Base-by-base conservation (phyloP, 2,888 invertebrate species). In the Drosophila pullipes region DNA sequence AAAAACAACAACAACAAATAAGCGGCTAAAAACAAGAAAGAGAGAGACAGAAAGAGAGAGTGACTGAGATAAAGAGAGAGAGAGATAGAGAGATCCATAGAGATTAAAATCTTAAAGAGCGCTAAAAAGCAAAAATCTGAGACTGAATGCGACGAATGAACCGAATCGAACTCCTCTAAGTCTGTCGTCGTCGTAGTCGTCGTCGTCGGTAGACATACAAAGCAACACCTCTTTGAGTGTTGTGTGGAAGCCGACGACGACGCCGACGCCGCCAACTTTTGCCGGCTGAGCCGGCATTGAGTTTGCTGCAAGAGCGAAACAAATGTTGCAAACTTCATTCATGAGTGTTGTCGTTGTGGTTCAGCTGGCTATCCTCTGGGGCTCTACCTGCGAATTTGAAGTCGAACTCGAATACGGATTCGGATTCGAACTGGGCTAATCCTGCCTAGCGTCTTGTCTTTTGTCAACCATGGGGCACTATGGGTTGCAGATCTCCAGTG, bases 21-120 rank as follows among this genome's bases (percentile, higher is more conserved):
- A 76, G 70, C 79, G 66, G 80, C 82, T 79, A 65, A 69, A 60
- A 66, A 71, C 72, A 78, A 88, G 69, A 68, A 60, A 55, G 25
- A 37, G 7, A 33, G 39, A 37, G 6, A 55, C 11, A 39, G 63
- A 50, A n/a, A 31, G 1, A 18, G 65, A 55, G 28, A 35, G 41
- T 4, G 65, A 55, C 33, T n/a, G 4, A 55, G 55, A 4, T 10
- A 41, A 4, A 41, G 13, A 22, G 4, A 22, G 7, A n/a, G n/a
- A n/a, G n/a, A n/a, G n/a, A 44, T 65, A 50, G 39, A 44, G 3
- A 39, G n/a, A 57, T 68, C 50, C 39, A 37, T 63, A 57, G 58
- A 90, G 88, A 88, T 88, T 88, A 88, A 85, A 77, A 88, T 88
- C 88, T 88, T 88, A 90, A 87, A 77, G 86, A 85, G 89, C 86